phyloP scores from a whole-genome alignment of 1,140 invertebrate species.

The Hetaerina americana region DNA sequence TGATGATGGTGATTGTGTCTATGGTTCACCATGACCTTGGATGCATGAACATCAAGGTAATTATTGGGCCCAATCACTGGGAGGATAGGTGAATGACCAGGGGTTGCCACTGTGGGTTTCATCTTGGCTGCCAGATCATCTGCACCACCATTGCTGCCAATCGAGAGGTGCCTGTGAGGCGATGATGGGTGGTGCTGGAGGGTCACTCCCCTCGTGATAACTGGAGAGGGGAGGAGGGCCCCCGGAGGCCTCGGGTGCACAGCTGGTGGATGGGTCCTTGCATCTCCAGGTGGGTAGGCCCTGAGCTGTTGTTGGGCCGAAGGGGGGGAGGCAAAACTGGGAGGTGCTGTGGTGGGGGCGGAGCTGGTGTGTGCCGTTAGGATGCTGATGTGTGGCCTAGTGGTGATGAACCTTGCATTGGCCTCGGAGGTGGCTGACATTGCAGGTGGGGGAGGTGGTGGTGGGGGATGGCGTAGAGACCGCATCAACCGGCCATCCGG shows the following conservation, averaged over 20 bases:
- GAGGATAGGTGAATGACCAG: constrained; percentile 31
- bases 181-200: background rate
- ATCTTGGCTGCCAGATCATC: constrained; percentile 34
- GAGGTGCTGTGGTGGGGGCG: constrained; percentile 32
- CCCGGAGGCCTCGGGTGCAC: constrained; percentile 9
- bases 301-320: constrained; percentile 11
- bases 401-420: constrained; percentile 48
- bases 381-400: constrained; percentile 50
- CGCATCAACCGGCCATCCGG: background rate
- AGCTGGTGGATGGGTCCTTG: constrained; percentile 15
- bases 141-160: background rate
- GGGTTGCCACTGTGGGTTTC: constrained; percentile 35
- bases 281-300: constrained; percentile 14
- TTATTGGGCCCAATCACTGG: constrained; percentile 43
- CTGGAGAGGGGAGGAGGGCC: constrained; percentile 18
- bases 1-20: constrained; percentile 8
- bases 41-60: constrained; percentile 50
- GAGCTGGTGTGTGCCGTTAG: constrained; percentile 48
- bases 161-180: background rate
- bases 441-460: constrained; percentile 23
- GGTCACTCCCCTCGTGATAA: constrained; percentile 1
- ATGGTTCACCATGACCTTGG: constrained; percentile 24
- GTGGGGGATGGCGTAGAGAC: constrained; percentile 13
- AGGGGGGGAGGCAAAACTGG: constrained; percentile 35
- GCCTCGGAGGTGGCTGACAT: constrained; percentile 34